These are phyloP conservation scores for Phorcus lineatus DNA, from an alignment of 2,888 invertebrate species.

Conservation along the genomic window DNA sequence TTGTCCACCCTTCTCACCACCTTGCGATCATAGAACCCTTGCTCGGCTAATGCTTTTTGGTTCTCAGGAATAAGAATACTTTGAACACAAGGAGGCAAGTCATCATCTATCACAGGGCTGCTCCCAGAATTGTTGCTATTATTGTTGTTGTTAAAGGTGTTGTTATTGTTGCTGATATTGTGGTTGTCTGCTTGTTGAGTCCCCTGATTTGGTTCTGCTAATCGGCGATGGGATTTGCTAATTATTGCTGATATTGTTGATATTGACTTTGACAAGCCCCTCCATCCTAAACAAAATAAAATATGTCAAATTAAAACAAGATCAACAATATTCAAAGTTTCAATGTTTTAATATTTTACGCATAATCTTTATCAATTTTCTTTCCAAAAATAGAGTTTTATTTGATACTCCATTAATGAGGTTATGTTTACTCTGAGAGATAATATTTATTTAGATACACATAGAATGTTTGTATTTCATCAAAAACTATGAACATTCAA, in stretches of 20 bases:
- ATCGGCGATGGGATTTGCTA: too few relatives aligned
- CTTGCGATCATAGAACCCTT: conserved; percentile 35
- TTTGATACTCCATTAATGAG: too few relatives aligned
- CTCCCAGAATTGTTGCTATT: background rate
- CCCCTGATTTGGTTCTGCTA: background rate
- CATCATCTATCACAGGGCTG: background rate
- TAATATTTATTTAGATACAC: too few relatives aligned
- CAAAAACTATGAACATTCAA: too few relatives aligned
- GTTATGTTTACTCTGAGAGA: too few relatives aligned
- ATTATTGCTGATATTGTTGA: background rate
- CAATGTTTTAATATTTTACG: too few relatives aligned
- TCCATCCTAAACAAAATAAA: too few relatives aligned
- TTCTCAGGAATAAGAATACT: conserved; percentile 42
- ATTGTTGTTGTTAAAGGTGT: conserved; percentile 18
- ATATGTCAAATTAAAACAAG: too few relatives aligned
- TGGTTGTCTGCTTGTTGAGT: background rate
- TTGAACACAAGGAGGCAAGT: background rate
- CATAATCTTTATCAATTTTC: too few relatives aligned
- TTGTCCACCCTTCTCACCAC: background rate
- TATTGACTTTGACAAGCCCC: background rate
- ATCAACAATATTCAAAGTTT: too few relatives aligned
- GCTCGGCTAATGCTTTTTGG: conserved; percentile 38
- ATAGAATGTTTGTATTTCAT: too few relatives aligned
- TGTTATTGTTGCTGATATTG: background rate
- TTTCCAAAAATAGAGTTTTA: too few relatives aligned